Conservation (phyloP, 2,888 invertebrate species). For the Pardosa pseudoannulata region DNA sequence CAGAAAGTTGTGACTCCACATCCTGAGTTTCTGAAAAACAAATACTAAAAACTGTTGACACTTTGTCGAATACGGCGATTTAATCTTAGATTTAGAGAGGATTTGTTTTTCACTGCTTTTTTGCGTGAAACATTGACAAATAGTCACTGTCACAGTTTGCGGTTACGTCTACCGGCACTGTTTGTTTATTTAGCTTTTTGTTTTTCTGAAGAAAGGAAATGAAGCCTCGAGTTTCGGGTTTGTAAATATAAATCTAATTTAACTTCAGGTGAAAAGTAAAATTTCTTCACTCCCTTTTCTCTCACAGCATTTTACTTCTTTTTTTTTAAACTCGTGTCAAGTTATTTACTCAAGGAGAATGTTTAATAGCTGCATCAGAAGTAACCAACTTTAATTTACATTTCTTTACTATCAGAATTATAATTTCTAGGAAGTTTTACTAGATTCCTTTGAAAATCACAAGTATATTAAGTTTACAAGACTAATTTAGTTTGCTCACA, state of each 20-base stretch:
- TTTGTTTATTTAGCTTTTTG: constrained; percentile 22
- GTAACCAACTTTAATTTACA: no score
- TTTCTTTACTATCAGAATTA: no score
- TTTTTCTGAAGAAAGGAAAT: constrained; percentile 15
- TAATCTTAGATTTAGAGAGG: constrained; percentile 57
- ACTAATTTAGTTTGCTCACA: no score
- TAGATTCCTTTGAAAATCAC: no score
- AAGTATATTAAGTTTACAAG: no score
- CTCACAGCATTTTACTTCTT: no score
- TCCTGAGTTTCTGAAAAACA: constrained; percentile 14
- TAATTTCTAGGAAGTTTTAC: no score
- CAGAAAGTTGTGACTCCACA: constrained; percentile 26
- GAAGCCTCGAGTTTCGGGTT: not conserved
- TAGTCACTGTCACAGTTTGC: constrained; percentile 48
- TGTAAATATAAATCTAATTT: not conserved
- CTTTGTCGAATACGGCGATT: constrained; percentile 62
- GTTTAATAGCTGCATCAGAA: no score
- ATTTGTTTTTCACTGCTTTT: constrained; percentile 21
- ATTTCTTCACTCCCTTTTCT: no score
- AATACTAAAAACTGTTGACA: constrained; percentile 40
- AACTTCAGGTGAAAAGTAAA: not conserved
- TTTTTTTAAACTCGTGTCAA: no score
- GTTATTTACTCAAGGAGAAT: no score
- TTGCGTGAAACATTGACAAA: constrained; percentile 47
- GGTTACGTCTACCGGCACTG: constrained; percentile 51